These are phyloP conservation scores for Myiotriccus ornatus DNA, from an alignment of 2,797 vertebrate species.

Conservation along the genomic window DNA sequence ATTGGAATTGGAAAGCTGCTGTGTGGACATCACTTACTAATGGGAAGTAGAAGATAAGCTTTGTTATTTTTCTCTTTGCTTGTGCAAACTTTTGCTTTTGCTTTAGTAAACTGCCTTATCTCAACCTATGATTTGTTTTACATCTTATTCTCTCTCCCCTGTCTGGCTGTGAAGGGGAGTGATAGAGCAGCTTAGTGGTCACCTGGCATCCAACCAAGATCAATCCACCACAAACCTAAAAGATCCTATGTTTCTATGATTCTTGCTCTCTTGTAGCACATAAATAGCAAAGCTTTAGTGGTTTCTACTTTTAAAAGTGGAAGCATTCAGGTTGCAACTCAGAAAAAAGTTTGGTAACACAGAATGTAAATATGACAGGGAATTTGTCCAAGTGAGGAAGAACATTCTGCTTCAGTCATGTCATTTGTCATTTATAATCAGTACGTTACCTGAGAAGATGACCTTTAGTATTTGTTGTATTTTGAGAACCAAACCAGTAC, in stretches of 20 bases:
- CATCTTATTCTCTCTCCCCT: background rate
- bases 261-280: background rate
- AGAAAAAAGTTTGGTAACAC: background rate
- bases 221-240: background rate
- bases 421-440: background rate
- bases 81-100: background rate
- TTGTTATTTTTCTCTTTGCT: background rate
- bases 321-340: background rate
- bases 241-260: background rate
- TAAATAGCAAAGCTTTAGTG: background rate
- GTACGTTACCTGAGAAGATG: background rate
- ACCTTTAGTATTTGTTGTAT: background rate
- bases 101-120: background rate
- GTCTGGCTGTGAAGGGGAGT: background rate
- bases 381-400: conserved; percentile 2
- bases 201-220: background rate
- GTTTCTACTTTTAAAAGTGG: background rate
- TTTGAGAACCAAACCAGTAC: conserved; percentile 1
- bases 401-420: conserved; percentile 26
- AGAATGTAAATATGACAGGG: background rate
- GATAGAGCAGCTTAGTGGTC: background rate
- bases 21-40: background rate
- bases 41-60: background rate
- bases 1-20: background rate
- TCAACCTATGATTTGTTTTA: background rate